Evolutionary conservation across 2,888 invertebrate genomes (phyloP).

Genomic region (Lysandra bellargus): DNA sequence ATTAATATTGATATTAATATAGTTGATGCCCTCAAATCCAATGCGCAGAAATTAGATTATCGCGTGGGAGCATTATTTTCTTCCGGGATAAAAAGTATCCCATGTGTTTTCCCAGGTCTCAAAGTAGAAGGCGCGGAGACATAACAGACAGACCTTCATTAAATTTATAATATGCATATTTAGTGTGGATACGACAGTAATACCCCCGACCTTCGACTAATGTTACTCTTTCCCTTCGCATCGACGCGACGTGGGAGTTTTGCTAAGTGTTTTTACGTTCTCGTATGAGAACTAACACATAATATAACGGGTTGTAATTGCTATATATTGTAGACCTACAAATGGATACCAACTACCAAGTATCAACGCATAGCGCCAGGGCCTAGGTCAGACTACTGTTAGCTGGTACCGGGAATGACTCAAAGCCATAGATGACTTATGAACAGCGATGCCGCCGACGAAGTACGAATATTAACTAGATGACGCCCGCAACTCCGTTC

Average conservation of each 20-base stretch:
- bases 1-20: too few species aligned
- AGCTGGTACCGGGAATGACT: background rate
- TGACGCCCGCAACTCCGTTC: too few species aligned
- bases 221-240: background rate
- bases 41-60: too few species aligned
- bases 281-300: constrained; percentile 27
- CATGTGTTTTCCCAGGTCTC: too few species aligned
- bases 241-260: constrained; percentile 1
- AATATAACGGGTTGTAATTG: constrained; percentile 25
- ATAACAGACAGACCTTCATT: background rate
- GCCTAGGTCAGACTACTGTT: background rate
- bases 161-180: background rate
- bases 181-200: background rate
- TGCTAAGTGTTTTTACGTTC: background rate
- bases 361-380: constrained; percentile 3
- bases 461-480: too few species aligned
- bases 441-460: background rate
- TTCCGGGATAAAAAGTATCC: too few species aligned
- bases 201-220: constrained; percentile 2
- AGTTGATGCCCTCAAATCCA: too few species aligned
- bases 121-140: too few species aligned
- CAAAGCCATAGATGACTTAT: background rate
- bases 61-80: too few species aligned
- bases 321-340: constrained; percentile 22
- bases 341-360: background rate